Conservation (phyloP, 2,113 vertebrate genomes). For the Rhinoderma darwinii region DNA sequence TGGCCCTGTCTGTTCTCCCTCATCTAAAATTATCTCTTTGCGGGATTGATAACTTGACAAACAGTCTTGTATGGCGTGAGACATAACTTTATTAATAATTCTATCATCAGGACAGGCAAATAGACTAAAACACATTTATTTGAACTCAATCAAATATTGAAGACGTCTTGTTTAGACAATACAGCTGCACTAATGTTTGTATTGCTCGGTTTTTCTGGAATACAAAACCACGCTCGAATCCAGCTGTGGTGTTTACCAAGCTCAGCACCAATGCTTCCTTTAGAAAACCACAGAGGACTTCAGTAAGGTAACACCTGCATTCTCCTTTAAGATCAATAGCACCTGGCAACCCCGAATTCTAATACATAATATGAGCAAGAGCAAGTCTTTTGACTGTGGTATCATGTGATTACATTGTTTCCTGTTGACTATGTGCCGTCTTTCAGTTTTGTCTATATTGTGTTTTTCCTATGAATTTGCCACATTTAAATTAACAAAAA, state of each 20-base stretch:
- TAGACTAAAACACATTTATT: neutral
- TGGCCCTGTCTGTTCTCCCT: neutral
- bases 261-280: slow-evolving; percentile 33
- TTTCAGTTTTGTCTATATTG: neutral
- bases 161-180: neutral
- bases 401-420: neutral
- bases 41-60: neutral
- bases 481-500: neutral
- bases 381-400: neutral
- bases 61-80: neutral
- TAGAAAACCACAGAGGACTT: slow-evolving; percentile 51
- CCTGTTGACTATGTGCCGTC: neutral
- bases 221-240: neutral
- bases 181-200: slow-evolving; percentile 8
- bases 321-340: neutral
- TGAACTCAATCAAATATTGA: neutral
- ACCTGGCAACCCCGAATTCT: neutral
- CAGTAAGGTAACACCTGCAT: slow-evolving; percentile 38
- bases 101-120: neutral
- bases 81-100: neutral
- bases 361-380: neutral
- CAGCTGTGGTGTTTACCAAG: slow-evolving; percentile 39
- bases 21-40: neutral
- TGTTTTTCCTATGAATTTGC: neutral
- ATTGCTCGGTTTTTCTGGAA: neutral